These are phyloP conservation scores for Sphecodes monilicornis DNA, from an alignment of 2,888 invertebrate species.

Conservation along the genomic window DNA sequence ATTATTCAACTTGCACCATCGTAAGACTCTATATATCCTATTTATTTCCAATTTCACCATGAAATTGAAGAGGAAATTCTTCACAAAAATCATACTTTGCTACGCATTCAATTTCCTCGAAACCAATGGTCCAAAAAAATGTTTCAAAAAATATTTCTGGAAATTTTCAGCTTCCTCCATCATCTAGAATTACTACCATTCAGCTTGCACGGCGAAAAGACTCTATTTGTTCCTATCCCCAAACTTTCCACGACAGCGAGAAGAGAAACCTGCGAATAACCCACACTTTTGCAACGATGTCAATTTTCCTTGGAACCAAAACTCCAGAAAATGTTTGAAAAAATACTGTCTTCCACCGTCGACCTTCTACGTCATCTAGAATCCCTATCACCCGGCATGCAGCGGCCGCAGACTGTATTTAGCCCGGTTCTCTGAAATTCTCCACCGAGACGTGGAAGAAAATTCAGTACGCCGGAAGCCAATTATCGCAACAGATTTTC, in stretches of 20 bases:
- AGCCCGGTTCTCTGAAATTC: background rate
- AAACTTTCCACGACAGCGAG: background rate
- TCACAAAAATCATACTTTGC: no score
- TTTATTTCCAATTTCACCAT: no score
- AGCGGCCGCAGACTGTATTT: background rate
- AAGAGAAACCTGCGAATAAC: background rate
- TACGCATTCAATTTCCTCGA: no score
- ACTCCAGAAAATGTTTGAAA: background rate
- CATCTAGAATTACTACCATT: background rate
- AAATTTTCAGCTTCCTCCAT: background rate
- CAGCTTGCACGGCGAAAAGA: background rate
- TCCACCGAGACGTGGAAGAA: background rate
- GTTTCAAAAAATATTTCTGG: background rate
- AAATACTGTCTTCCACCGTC: background rate
- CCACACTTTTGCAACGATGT: background rate
- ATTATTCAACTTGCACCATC: no score
- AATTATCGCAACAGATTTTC: slow-evolving; percentile 27
- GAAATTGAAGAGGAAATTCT: no score
- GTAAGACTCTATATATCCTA: no score
- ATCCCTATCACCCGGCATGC: background rate
- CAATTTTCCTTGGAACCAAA: background rate
- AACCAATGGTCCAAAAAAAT: no score
- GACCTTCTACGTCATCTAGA: background rate
- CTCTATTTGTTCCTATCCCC: background rate
- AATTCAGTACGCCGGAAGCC: background rate